These are phyloP conservation scores for Eulemur albifrons DNA, from an alignment of 2,797 vertebrate genomes.

Conservation along the genomic window DNA sequence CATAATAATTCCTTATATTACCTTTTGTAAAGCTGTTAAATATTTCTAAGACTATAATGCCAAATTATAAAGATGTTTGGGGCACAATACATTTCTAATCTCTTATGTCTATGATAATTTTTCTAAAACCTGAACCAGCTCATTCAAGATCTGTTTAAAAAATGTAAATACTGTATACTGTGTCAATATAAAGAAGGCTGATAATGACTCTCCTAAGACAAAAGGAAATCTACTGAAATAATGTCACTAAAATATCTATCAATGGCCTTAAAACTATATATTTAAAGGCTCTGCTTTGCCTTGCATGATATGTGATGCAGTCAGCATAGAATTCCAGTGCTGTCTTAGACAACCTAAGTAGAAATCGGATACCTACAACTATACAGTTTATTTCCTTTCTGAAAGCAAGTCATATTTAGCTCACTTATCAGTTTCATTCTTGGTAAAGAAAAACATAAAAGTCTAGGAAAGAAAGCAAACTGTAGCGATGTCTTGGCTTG, in stretches of 20 bases:
- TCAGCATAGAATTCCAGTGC: slow-evolving; percentile 55
- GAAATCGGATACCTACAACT: slow-evolving; percentile 10
- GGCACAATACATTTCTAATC: slow-evolving; percentile 75
- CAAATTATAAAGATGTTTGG: slow-evolving; percentile 71
- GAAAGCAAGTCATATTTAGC: slow-evolving; percentile 49
- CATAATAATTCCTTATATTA: slow-evolving; percentile 54
- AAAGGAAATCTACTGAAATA: slow-evolving; percentile 46
- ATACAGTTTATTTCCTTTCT: slow-evolving; percentile 58
- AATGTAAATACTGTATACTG: slow-evolving; percentile 53
- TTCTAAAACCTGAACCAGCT: slow-evolving; percentile 63
- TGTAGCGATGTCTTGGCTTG: slow-evolving; percentile 22
- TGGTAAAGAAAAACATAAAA: slow-evolving; percentile 72
- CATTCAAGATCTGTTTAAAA: slow-evolving; percentile 66
- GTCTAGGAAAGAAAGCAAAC: slow-evolving; percentile 66
- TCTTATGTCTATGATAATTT: slow-evolving; percentile 69
- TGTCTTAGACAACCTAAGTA: slow-evolving; percentile 53
- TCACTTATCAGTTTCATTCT: slow-evolving; percentile 74
- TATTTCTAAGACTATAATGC: slow-evolving; percentile 67
- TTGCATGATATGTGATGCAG: neutral
- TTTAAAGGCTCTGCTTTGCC: slow-evolving; percentile 23
- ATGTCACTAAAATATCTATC: slow-evolving; percentile 32
- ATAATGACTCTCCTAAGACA: slow-evolving; percentile 1
- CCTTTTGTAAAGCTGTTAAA: slow-evolving; percentile 10
- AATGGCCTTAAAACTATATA: slow-evolving; percentile 26
- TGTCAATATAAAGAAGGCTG: slow-evolving; percentile 9